Base-by-base conservation (phyloP, 2,797 vertebrate genomes). In the Enteromius unitaeniatus region DNA sequence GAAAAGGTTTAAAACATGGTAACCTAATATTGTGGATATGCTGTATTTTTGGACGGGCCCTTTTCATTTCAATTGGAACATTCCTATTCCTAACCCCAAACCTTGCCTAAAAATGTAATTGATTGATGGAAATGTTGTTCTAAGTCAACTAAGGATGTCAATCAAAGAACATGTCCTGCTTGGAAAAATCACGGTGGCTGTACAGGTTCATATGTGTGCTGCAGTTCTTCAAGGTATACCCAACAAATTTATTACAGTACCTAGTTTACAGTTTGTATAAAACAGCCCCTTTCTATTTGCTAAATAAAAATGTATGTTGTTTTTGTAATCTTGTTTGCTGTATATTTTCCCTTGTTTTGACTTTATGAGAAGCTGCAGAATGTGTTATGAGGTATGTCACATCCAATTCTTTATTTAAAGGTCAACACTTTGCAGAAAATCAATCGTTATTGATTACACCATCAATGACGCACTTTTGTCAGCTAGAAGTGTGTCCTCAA, bases 201-300 rank as follows among this genome's bases (percentile, higher is more conserved):
- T 79, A 53, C 58, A 73, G 49, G 69, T 60, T 83, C 28, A 49
- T 47, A 89, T 91, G 91, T 92, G 87, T 92, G 91, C 91, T 89
- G 91, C 89, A 90, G 91, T 90, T 91, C 90, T 93, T 92, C 92
- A 92, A 90, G 84, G 90, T 88, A 91, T 91, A 89, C 89, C 90
- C 88, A 91, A 86, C 78, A 88, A 60, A 90, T 85, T 90, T 89
- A 92, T 84, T 89, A 90, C 89, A 82, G 89, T 91, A 92, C 91
- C 93, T 94, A 94, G 91, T 94, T 94, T 93, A 95, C 91, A 87
- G 91, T 93, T 94, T 93, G 92, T 93, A 93, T 87, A 91, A 92
- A 84, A 84, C 85, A 88, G 93, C 91, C 90, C 91, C 93, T 95
- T 93, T 85, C 77, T 82, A 88, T 92, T 91, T 93, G 92, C 93